Conservation (phyloP, 1,140 invertebrate species). For the Drosophila eugracilis region DNA sequence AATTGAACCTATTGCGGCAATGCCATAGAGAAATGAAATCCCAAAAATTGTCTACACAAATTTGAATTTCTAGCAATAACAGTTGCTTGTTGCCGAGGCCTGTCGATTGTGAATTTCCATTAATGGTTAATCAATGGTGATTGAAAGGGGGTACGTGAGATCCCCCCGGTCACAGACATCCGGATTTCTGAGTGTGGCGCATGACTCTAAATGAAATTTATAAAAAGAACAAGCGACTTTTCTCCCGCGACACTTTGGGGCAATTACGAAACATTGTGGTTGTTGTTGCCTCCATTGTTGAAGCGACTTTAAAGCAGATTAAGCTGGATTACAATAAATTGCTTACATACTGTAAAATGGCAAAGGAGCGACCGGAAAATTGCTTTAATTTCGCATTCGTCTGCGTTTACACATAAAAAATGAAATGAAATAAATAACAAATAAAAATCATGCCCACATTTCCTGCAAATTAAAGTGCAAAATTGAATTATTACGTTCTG, state of each 20-base stretch:
- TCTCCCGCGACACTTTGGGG: constrained; percentile 21
- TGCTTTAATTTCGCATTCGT: constrained; percentile 62
- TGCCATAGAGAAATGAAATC: constrained; percentile 36
- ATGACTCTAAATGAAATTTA: constrained; percentile 55
- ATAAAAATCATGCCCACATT: constrained; percentile 48
- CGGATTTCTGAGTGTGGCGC: constrained; percentile 39
- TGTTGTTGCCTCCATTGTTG: constrained; percentile 32
- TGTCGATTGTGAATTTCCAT: constrained; percentile 46
- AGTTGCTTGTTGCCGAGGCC: constrained; percentile 32
- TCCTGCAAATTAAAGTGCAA: constrained; percentile 58
- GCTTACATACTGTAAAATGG: constrained; percentile 41
- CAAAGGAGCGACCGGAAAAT: constrained; percentile 31
- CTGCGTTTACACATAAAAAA: constrained; percentile 29
- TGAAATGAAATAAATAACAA: constrained; percentile 12
- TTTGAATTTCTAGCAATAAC: constrained; percentile 41
- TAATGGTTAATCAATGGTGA: constrained; percentile 63
- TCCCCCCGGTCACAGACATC: not conserved
- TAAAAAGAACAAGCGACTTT: constrained; percentile 40
- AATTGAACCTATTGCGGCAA: constrained; percentile 5
- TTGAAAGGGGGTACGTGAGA: constrained; percentile 50
- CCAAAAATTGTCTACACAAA: constrained; percentile 13
- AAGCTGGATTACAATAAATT: constrained; percentile 71
- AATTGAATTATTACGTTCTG: constrained; percentile 59
- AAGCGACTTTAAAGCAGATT: constrained; percentile 61
- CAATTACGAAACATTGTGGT: constrained; percentile 16